Conservation (phyloP, 2,888 invertebrate species). For the Zelleria hepariella region DNA sequence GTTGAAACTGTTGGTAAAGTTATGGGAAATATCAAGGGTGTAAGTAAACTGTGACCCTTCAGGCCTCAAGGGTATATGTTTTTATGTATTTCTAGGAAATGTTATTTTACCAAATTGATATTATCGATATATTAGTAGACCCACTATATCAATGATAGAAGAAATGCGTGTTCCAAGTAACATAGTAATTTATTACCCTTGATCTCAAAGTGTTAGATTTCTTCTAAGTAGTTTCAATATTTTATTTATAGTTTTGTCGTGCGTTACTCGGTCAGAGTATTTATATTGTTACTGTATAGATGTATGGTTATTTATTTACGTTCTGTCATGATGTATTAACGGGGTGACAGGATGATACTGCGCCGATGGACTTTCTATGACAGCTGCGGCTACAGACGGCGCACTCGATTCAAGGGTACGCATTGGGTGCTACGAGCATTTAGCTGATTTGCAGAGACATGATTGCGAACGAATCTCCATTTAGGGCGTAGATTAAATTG, state of each 20-base stretch:
- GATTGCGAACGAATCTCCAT: background rate
- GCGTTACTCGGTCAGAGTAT: conserved; percentile 52
- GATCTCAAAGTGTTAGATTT: conserved; percentile 58
- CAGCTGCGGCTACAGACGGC: conserved; percentile 16
- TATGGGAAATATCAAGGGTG: no score
- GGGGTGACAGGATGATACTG: conserved; percentile 56
- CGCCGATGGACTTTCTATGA: conserved; percentile 71
- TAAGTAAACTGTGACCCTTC: no score
- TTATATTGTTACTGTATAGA: conserved; percentile 66
- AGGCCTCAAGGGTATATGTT: no score
- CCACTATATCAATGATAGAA: conserved; percentile 10
- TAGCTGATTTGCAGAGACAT: background rate
- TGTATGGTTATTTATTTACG: conserved; percentile 55
- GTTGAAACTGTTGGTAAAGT: no score
- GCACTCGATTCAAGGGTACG: background rate
- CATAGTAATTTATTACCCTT: conserved; percentile 45
- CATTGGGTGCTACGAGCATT: background rate
- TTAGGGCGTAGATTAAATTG: background rate
- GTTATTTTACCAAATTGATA: conserved; percentile 6
- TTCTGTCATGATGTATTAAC: conserved; percentile 51
- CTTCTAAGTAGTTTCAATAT: conserved; percentile 49
- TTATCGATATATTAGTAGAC: background rate
- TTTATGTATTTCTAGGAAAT: background rate
- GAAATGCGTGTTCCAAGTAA: conserved; percentile 37
- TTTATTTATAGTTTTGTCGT: conserved; percentile 39